Evolutionary conservation across 2,797 vertebrate species (phyloP).

Genomic region (Sebastes matsubarae): DNA sequence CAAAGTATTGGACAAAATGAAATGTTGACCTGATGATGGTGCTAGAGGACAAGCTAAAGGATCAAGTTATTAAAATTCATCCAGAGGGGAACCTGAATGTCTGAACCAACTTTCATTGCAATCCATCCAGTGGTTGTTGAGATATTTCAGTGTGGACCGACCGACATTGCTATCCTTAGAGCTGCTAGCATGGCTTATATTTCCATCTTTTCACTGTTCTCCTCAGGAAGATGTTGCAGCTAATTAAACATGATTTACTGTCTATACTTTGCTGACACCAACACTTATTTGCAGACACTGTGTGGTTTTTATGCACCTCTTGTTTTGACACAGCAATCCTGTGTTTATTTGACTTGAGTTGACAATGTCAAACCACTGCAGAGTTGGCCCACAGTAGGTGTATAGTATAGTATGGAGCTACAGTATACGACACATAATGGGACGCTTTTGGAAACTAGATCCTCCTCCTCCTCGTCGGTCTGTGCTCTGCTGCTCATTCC

Average conservation of each 20-base stretch:
- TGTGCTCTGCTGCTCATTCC: constrained; percentile 2
- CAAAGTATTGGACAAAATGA: too few species aligned
- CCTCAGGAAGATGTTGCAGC: neutral
- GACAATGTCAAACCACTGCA: constrained; percentile 2
- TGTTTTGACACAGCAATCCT: constrained; percentile 16
- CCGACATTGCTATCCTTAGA: neutral
- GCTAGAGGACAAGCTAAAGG: too few species aligned
- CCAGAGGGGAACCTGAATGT: neutral
- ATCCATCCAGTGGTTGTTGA: neutral
- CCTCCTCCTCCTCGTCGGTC: constrained; percentile 11
- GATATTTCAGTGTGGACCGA: neutral
- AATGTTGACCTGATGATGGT: too few species aligned
- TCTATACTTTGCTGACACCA: constrained; percentile 6
- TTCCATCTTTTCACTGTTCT: neutral
- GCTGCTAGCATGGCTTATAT: neutral
- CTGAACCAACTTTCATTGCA: neutral
- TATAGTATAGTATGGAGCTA: neutral
- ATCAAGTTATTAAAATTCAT: neutral
- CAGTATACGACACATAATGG: constrained; percentile 11
- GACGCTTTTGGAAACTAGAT: neutral
- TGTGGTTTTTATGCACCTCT: neutral
- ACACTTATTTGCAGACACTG: neutral
- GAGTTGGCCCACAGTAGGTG: neutral
- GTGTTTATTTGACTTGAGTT: constrained; percentile 21
- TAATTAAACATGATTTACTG: constrained; percentile 17